Percentiles rank a stretch among this genome's conserved stretches.
Conservation (phyloP, 2,113 vertebrate genomes). For the Lagopus muta region DNA sequence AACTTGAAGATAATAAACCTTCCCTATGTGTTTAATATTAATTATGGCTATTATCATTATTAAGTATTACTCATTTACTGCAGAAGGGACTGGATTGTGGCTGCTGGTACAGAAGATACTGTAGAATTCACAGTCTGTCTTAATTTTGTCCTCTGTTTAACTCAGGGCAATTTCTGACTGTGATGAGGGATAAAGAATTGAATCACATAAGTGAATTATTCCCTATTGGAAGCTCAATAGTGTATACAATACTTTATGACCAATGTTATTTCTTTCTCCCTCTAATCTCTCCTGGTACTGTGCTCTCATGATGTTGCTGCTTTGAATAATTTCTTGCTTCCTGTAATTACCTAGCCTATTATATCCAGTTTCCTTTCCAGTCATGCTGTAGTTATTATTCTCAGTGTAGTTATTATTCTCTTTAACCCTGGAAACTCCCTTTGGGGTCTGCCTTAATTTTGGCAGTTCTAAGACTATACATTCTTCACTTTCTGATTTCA, state of each 20-base stretch:
- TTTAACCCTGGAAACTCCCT: constrained; percentile 28
- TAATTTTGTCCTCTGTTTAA: constrained; percentile 38
- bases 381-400: constrained; percentile 16
- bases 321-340: constrained; percentile 34
- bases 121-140: background rate
- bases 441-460: background rate
- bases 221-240: constrained; percentile 25
- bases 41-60: constrained; percentile 46
- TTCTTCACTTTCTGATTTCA: background rate
- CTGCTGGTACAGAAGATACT: constrained; percentile 23
- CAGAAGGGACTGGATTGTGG: background rate
- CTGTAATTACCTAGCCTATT: constrained; percentile 50
- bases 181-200: constrained; percentile 41
- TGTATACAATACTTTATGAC: background rate
- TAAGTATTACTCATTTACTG: constrained; percentile 50
- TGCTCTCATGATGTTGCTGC: constrained; percentile 14
- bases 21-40: constrained; percentile 47
- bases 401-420: constrained; percentile 10
- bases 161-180: constrained; percentile 51
- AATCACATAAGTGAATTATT: constrained; percentile 42
- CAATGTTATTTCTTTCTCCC: background rate
- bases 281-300: constrained; percentile 43
- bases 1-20: constrained; percentile 58
- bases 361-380: constrained; percentile 1
- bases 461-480: background rate